A percentile compares a stretch with the other conserved stretches of the same genome.
phyloP scores from a whole-genome alignment of 2,797 vertebrate genomes.

The Rhincodon typus region DNA sequence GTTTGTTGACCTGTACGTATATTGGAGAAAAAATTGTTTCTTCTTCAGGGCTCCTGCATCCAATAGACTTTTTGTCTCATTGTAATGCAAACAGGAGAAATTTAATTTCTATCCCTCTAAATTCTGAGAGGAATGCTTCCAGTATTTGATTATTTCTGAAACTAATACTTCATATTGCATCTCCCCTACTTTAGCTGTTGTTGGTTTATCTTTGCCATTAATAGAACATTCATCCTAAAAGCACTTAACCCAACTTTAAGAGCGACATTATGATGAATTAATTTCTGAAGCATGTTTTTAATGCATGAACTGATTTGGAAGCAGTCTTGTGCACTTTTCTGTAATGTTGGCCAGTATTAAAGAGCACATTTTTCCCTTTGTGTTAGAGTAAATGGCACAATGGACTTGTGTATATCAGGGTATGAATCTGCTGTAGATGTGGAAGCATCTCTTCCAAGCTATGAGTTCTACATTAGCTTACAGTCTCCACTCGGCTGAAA shows the following conservation, averaged over 20 bases:
- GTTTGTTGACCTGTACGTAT: background rate
- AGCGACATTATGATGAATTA: background rate
- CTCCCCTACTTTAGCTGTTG: background rate
- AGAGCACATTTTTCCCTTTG: background rate
- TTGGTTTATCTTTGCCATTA: background rate
- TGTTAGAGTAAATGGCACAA: background rate
- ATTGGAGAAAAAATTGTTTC: constrained; percentile 8
- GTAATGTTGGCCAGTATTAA: background rate
- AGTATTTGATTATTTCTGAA: background rate
- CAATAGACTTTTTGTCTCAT: background rate
- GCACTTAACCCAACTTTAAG: background rate
- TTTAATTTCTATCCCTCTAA: background rate
- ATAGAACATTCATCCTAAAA: background rate
- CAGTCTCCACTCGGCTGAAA: background rate
- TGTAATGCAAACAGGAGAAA: background rate
- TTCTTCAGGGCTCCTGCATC: constrained; percentile 1
- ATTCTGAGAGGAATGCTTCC: background rate
- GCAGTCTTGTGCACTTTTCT: background rate
- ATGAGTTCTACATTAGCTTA: too few species aligned
- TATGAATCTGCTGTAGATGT: background rate
- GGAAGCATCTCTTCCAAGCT: background rate
- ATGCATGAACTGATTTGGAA: constrained; percentile 7
- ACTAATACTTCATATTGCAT: background rate
- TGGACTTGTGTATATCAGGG: background rate
- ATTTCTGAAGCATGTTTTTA: background rate